Base-by-base conservation (phyloP, 2,797 vertebrate species). In the Pteropus rufus region DNA sequence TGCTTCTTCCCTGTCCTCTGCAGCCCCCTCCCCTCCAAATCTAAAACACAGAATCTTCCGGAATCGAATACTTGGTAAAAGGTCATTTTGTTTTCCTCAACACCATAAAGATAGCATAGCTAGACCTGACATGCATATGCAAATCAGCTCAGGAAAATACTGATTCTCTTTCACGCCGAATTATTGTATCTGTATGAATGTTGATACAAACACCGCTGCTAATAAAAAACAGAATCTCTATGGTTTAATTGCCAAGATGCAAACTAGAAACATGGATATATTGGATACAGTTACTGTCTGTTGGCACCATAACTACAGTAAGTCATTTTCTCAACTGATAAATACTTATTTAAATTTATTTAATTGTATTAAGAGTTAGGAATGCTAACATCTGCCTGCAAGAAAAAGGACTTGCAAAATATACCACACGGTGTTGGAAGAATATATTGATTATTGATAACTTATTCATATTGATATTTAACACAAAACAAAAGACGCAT, bases 11-110 rank as follows among this genome's bases (percentile, higher is more conserved):
- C 93, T 86, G 69, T 82, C 19, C 87, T 93, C 93, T 65, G 89
- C 77, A 41, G 83, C 89, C 80, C 80, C 93, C 54, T 83, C 77
- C 85, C 94, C 97, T 96, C 94, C 97, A 97, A 95, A 96, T 72
- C 94, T 95, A 96, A 95, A 98, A 95, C 58, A 29, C 76, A 88
- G 94, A 97, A 90, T 62, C 94, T 95, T 97, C 95, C 94, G 94
- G 95, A 93, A 96, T 94, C 95, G 97, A 98, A 97, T 98, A 98
- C 96, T 97, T 97, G 80, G 95, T 84, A 98, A 98, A 98, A 98
- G 98, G 98, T 98, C 97, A 98, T 93, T 98, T 97, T 98, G 97
- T 98, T 98, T 98, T 98, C 95, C 95, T 97, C 95, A 64, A 86
- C 76, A 93, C 85, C 95, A 97, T 89, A 97, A 98, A 98, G 98